Base-by-base conservation (phyloP, 2,888 invertebrate genomes). In the Calameuta pallipes region DNA sequence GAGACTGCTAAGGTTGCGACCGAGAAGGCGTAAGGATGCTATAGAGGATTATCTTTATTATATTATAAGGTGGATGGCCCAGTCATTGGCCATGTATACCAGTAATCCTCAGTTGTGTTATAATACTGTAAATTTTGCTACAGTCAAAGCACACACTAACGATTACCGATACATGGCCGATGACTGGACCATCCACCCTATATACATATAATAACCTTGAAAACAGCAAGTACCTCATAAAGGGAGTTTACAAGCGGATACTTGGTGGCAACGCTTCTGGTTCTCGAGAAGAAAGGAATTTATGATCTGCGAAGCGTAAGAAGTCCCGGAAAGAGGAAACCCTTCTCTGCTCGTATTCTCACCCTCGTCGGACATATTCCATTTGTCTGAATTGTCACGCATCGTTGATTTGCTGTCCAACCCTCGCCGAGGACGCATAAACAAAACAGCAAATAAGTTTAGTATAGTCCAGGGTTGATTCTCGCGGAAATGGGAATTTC, bases 361-460 rank as follows among this genome's bases (percentile, higher is more conserved):
- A 31, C 33, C 13, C 71, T 34, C 12, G 71, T 71, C 33, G 71
- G 71, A 13, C 9, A 9, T 12, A 68, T 80, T 73, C 75, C 75
- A 77, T 79, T 81, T 83, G 83, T 86, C 86, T 83, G 81, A 84
- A 83, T 69, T 69, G 77, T n/a, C 71, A 23, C 87, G 85, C 86
- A 82, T 86, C 87, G 86, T 81, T 86, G 87, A 80, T 83, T 83
- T 79, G 82, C 84, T 83, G 83, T 81, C 78, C 33, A 76, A 83
- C 82, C 79, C 77, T 73, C 56, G 80, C 71, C 77, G 75, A 77
- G 78, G 79, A 81, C 81, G 82, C 83, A 84, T 85, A 87, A 86
- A 87, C 87, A 86, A 85, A 86, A 86, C 83, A 83, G 83, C 82
- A 79, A 86, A 87, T 81, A 86, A 83, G 82, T 83, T 23, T 13